Evolutionary conservation across 37 sponge, comb jelly and placozoan genomes (phyloP).

Genomic region (Spongilla lacustris): DNA sequence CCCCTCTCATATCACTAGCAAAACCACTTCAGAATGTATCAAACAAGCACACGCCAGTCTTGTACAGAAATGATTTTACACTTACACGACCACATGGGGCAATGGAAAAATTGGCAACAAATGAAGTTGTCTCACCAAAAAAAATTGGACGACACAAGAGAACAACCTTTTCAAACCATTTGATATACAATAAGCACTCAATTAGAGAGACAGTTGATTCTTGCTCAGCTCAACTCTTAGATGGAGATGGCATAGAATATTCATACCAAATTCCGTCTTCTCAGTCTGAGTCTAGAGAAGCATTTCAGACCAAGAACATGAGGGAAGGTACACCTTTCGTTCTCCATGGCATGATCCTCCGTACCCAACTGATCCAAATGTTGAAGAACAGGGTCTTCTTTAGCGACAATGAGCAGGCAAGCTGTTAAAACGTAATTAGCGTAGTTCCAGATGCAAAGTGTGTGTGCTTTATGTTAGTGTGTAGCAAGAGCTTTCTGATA

Average conservation of each 20-base stretch:
- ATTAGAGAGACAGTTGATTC: too few relatives aligned
- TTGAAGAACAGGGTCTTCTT: constrained; percentile 67
- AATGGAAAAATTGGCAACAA: too few relatives aligned
- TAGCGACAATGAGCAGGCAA: constrained; percentile 6
- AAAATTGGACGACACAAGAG: too few relatives aligned
- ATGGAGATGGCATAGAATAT: background rate
- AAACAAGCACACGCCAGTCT: constrained; percentile 16
- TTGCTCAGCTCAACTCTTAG: background rate
- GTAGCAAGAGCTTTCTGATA: too few relatives aligned
- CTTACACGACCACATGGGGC: background rate
- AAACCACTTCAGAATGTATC: background rate
- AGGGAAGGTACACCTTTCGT: constrained; percentile 17
- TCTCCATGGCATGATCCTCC: constrained; percentile 85
- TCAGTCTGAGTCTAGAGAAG: background rate
- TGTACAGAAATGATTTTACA: background rate
- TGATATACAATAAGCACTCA: too few relatives aligned
- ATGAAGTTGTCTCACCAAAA: too few relatives aligned
- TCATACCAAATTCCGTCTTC: background rate
- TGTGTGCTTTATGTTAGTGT: too few relatives aligned
- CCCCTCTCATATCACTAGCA: constrained; percentile 8
- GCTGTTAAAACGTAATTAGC: too few relatives aligned
- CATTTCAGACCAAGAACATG: background rate
- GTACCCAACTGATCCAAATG: constrained; percentile 85
- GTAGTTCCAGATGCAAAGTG: too few relatives aligned
- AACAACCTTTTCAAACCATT: too few relatives aligned